Conservation (phyloP, 2,797 vertebrate species). For the Eospalax fontanierii region DNA sequence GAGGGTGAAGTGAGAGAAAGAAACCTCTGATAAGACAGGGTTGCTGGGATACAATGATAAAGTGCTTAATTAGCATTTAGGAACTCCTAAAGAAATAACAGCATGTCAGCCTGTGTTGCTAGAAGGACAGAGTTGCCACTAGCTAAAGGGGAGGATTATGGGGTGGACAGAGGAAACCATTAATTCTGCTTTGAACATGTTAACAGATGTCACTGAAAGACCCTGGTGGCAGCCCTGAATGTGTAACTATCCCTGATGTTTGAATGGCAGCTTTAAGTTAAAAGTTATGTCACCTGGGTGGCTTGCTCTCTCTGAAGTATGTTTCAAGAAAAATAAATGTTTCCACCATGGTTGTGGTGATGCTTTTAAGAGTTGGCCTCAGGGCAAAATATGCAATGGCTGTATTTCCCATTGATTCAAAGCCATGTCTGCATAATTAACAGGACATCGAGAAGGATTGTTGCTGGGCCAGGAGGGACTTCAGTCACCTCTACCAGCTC, state of each 20-base stretch:
- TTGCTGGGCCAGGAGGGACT: background rate
- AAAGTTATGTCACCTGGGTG: background rate
- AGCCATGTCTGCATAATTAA: conserved; percentile 15
- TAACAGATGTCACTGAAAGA: background rate
- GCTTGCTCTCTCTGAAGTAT: background rate
- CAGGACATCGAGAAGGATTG: conserved; percentile 23
- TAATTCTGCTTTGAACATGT: background rate
- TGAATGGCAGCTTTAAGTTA: background rate
- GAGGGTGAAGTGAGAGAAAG: background rate
- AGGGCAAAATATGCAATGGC: background rate
- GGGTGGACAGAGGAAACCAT: background rate
- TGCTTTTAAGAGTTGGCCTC: conserved; percentile 49
- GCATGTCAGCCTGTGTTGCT: background rate
- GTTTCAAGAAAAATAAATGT: conserved; percentile 57
- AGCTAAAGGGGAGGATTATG: background rate
- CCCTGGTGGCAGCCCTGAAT: too few relatives aligned
- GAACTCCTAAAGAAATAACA: background rate
- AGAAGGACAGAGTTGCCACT: background rate
- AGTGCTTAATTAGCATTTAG: background rate
- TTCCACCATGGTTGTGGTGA: background rate
- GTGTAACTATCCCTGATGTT: background rate
- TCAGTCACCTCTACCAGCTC: background rate
- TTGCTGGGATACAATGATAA: background rate
- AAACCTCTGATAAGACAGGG: background rate
- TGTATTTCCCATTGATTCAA: background rate